Evolutionary conservation across 2,113 vertebrate genomes (phyloP), one percentile per base, ranked within the genome.

Genomic region (Microtus montanus): DNA sequence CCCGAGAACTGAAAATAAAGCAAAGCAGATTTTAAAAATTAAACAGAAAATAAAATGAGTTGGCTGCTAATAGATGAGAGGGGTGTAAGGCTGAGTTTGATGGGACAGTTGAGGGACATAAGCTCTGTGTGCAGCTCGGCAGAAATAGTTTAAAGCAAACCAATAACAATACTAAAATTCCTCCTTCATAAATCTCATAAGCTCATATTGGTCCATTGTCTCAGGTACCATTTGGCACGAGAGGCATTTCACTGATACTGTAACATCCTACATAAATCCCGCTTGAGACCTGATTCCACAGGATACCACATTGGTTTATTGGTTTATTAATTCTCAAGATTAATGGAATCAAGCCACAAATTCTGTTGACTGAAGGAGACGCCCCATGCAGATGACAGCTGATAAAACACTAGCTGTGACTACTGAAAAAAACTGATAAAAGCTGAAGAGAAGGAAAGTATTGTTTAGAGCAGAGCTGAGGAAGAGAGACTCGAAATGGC

Each of bases 271-370:
- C 52, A 90, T 68, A 68, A 80, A 24, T 41, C 26, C 19, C 78
- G 0, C 73, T 75, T 63, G 44, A 85, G 64, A 10, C 13, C 8
- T 44, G 20, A 41, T 82, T 93, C 87, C 22, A 87, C 2, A 58
- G n/a, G 11, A 19, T 52, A 5, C 3, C 71, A 0, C 8, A 52
- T 44, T 33, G 9, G 15, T 54, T 28, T 19, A 30, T 54, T 78
- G 38, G 11, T 79, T 92, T 22, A 54, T 68, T 92, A 89, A 91
- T 92, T 96, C 54, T 84, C 92, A 33, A 93, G 26, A 87, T 90
- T 95, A 28, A 49, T 89, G 61, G 91, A 61, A 66, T 17, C 41
- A 14, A 22, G 1, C 20, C 58, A 61, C 15, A 35, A 95, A 33
- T 58, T 95, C 28, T 93, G 14, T 90, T 92, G 84, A 52, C 10